Conservation (phyloP, 1,140 invertebrate genomes). For the Dryas iulia region DNA sequence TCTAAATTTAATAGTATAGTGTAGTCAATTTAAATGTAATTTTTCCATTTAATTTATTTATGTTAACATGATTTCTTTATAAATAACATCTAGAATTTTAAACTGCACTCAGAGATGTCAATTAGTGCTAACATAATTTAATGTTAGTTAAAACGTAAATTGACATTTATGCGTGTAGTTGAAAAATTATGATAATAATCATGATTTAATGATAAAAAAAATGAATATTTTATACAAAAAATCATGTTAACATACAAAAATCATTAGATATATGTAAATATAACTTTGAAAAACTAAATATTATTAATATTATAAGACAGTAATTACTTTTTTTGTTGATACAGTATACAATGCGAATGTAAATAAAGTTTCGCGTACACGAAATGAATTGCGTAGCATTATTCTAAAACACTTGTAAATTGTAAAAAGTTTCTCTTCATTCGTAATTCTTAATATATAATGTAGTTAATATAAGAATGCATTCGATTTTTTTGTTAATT, state of each 20-base stretch:
- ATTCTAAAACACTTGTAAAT: constrained; percentile 75
- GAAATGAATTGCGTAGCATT: constrained; percentile 64
- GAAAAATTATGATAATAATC: too few relatives aligned
- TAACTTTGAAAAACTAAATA: not conserved
- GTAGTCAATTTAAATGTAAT: not conserved
- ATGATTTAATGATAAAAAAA: too few relatives aligned
- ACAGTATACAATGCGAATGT: constrained; percentile 19
- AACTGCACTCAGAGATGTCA: not conserved
- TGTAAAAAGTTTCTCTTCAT: constrained; percentile 55
- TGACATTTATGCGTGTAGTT: too few relatives aligned
- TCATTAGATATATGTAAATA: too few relatives aligned
- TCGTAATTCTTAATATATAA: not conserved
- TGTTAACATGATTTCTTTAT: not conserved
- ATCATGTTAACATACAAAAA: too few relatives aligned
- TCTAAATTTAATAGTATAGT: not conserved
- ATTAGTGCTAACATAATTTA: not conserved
- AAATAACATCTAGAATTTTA: not conserved
- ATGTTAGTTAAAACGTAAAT: not conserved
- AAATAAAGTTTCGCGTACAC: constrained; percentile 30
- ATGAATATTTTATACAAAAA: too few relatives aligned
- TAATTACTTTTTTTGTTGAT: not conserved
- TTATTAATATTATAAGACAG: not conserved
- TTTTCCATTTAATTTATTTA: not conserved
- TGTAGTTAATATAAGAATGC: not conserved
- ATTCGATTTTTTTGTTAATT: not conserved